Evolutionary conservation across 2,113 vertebrate species (phyloP).

Genomic region (Bufo gargarizans): DNA sequence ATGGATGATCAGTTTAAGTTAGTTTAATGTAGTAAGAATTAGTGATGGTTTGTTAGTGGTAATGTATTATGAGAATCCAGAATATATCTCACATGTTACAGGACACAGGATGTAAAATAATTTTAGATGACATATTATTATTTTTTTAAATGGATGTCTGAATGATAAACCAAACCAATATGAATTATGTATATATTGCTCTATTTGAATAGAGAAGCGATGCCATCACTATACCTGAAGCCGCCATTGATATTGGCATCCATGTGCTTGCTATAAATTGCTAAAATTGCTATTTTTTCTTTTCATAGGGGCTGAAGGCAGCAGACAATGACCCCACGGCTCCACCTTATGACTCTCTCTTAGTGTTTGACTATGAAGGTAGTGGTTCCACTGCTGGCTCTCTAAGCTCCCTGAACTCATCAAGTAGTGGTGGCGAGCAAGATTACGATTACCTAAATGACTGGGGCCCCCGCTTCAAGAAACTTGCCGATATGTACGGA

Average conservation of each 20-base stretch:
- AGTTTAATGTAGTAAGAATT: too few species aligned
- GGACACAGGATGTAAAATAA: too few species aligned
- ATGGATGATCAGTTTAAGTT: too few species aligned
- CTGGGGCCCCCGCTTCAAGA: slow-evolving; percentile 98
- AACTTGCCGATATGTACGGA: slow-evolving; percentile 98
- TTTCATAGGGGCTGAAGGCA: slow-evolving; percentile 90
- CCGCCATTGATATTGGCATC: background rate
- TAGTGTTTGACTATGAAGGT: slow-evolving; percentile 98
- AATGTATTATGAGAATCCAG: too few species aligned
- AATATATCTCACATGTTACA: too few species aligned
- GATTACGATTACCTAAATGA: slow-evolving; percentile 99
- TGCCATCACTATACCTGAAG: background rate
- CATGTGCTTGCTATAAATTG: background rate
- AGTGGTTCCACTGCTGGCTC: slow-evolving; percentile 95
- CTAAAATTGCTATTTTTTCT: background rate
- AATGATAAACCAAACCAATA: background rate
- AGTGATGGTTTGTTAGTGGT: too few species aligned
- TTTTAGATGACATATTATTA: too few species aligned
- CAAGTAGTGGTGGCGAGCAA: slow-evolving; percentile 96
- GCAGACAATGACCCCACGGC: slow-evolving; percentile 96
- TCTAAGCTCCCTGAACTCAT: slow-evolving; percentile 96
- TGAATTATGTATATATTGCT: background rate
- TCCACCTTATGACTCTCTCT: slow-evolving; percentile 94
- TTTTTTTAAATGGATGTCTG: background rate
- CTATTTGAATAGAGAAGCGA: background rate